phyloP scores from a whole-genome alignment of 1,140 invertebrate genomes.

The Leptinotarsa undecemlineata region DNA sequence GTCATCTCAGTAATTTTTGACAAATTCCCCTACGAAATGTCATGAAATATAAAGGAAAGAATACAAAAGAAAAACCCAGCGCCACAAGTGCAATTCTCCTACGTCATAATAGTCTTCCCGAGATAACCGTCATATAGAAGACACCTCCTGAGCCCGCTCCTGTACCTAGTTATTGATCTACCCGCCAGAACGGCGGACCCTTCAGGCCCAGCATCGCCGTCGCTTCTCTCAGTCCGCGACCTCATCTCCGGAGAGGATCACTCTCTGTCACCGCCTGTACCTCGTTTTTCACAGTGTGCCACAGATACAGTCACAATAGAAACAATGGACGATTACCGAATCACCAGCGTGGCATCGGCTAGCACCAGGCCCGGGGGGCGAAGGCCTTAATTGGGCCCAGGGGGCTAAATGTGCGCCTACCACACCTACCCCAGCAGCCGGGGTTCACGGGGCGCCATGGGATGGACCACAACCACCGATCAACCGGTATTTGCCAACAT shows the following conservation, averaged over 20 bases:
- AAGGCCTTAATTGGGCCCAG: conserved; percentile 33
- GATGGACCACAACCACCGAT: conserved; percentile 43
- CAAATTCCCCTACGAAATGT: no score
- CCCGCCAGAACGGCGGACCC: conserved; percentile 19
- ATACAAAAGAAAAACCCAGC: no score
- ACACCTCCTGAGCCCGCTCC: conserved; percentile 6
- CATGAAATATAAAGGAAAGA: no score
- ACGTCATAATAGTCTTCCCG: no score
- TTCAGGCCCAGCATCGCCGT: conserved; percentile 33
- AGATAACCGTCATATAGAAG: neutral
- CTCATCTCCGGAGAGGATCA: conserved; percentile 32
- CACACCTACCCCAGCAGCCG: conserved; percentile 53
- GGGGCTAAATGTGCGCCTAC: conserved; percentile 52
- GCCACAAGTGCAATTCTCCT: no score
- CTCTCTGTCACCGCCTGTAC: neutral
- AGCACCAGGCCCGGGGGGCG: conserved; percentile 13
- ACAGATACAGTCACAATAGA: neutral
- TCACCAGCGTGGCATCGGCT: conserved; percentile 9
- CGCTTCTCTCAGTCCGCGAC: conserved; percentile 37
- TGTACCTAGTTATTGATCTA: conserved; percentile 32
- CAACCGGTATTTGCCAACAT: conserved; percentile 49
- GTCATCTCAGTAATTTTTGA: no score
- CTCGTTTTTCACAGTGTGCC: neutral
- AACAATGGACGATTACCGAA: neutral
- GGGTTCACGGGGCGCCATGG: conserved; percentile 47